Evolutionary conservation across 1,140 invertebrate species (phyloP), one percentile per base, ranked within the genome.

Genomic region (Ceratosolen solmsi): DNA sequence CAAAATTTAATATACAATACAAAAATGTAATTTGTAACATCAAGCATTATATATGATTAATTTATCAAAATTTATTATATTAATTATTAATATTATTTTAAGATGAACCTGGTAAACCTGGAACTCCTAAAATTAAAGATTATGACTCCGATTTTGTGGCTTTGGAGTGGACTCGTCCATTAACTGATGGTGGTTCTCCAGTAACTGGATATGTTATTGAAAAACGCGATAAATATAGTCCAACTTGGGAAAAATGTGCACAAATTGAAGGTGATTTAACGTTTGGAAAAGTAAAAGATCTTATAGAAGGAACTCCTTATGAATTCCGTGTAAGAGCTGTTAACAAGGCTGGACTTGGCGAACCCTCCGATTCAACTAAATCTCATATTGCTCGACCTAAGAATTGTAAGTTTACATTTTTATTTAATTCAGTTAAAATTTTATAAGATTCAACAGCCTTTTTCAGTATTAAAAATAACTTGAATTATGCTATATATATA

Each of bases 201-300:
- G 96, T 99, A 84, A 97, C 95, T 25, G 96, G 96, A 13, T 99
- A 99, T 85, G 92, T 99, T 36, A 97, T 99, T 90, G 98, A 99
- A 89, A 99, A 99, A 93, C 96, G 97, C 86, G 97, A 98, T 87
- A 96, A 97, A 88, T 97, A 96, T 88, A 95, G 94, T 89, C 95
- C 95, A 11, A 95, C 95, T 76, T 97, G 97, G 97, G 96, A 97
- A 88, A 95, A 96, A 87, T 97, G 96, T 91, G 95, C 95, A 33
- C 94, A 97, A 91, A 93, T 97, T 82, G 94, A 95, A 65, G 97
- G 96, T 71, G 96, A 99, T 87, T 94, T 95, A 25, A 96, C 96
- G 38, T 94, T 93, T 71, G 96, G 96, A 7, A 96, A 94, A 88
- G 96, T 99, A 4, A 94, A 95, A 25, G 96, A 97, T 87, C 93